These are phyloP conservation scores for Druceiella hillmani DNA, from an alignment of 2,888 invertebrate species.

Conservation along the genomic window DNA sequence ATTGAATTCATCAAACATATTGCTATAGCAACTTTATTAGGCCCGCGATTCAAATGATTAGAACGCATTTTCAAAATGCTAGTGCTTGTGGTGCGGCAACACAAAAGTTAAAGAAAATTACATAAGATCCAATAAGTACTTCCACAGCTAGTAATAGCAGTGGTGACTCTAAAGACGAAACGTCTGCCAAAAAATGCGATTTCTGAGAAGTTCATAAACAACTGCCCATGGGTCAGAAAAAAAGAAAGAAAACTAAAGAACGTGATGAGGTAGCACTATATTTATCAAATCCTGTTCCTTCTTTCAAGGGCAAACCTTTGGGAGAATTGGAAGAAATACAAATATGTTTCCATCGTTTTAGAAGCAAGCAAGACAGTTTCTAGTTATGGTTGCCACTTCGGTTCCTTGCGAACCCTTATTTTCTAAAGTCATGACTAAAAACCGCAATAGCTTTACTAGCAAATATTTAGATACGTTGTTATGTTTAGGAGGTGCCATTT, in stretches of 20 bases:
- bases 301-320: no score
- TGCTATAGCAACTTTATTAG: conserved; percentile 6
- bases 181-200: conserved; percentile 1
- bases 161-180: conserved; percentile 2
- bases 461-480: no score
- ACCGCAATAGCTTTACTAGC: no score
- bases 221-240: conserved; percentile 3
- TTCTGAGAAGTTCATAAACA: conserved; percentile 4
- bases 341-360: no score
- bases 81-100: conserved; percentile 1
- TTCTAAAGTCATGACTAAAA: no score
- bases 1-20: conserved; percentile 5
- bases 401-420: no score
- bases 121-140: conserved; percentile 1
- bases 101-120: conserved; percentile 4
- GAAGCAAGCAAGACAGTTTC: no score
- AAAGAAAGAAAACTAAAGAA: conserved; percentile 3
- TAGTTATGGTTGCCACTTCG: no score
- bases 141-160: conserved; percentile 3
- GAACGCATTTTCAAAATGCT: conserved; percentile 6
- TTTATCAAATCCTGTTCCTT: conserved; percentile 4
- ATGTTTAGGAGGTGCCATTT: no score
- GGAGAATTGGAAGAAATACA: no score
- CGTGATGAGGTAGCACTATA: conserved; percentile 4
- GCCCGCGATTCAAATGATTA: conserved; percentile 5